A percentile compares a stretch with the other conserved stretches of the same genome.
phyloP scores from a whole-genome alignment of 2,888 invertebrate genomes.

The Buathra laborator region DNA sequence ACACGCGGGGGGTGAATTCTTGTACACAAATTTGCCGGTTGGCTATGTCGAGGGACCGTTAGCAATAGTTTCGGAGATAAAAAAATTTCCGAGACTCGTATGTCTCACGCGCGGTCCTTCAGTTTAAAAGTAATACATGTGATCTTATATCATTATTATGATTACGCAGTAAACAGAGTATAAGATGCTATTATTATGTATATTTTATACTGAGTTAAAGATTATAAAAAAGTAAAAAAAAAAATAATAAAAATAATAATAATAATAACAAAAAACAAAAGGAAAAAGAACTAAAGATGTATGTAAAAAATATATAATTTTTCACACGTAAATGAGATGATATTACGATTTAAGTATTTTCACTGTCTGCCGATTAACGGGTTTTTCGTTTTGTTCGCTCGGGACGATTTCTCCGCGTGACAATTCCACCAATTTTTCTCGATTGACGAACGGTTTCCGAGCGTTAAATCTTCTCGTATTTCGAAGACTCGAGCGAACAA shows the following conservation, averaged over 20 bases:
- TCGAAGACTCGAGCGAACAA: constrained; percentile 26
- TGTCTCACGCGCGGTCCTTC: constrained; percentile 67
- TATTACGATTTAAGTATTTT: constrained; percentile 71
- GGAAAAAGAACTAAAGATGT: constrained; percentile 66
- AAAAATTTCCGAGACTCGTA: constrained; percentile 5
- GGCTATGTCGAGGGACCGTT: constrained; percentile 73
- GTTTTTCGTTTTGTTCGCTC: too few relatives aligned
- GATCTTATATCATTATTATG: constrained; percentile 80
- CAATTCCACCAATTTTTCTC: neutral
- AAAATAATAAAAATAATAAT: constrained; percentile 40
- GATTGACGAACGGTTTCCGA: neutral
- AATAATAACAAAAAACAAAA: constrained; percentile 49
- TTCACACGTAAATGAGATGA: constrained; percentile 69
- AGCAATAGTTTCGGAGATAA: constrained; percentile 16
- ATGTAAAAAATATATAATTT: constrained; percentile 74
- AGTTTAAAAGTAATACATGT: constrained; percentile 75
- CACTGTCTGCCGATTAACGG: constrained; percentile 37
- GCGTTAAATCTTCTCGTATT: constrained; percentile 25
- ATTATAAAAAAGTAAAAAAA: constrained; percentile 60
- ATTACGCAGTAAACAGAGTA: constrained; percentile 79
- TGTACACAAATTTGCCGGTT: constrained; percentile 77
- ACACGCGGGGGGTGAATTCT: constrained; percentile 61
- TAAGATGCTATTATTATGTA: constrained; percentile 80
- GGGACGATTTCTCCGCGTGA: neutral
- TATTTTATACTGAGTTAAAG: constrained; percentile 81